These are phyloP conservation scores for Rhagologus leucostigma DNA, from an alignment of 2,113 vertebrate species.

Conservation along the genomic window DNA sequence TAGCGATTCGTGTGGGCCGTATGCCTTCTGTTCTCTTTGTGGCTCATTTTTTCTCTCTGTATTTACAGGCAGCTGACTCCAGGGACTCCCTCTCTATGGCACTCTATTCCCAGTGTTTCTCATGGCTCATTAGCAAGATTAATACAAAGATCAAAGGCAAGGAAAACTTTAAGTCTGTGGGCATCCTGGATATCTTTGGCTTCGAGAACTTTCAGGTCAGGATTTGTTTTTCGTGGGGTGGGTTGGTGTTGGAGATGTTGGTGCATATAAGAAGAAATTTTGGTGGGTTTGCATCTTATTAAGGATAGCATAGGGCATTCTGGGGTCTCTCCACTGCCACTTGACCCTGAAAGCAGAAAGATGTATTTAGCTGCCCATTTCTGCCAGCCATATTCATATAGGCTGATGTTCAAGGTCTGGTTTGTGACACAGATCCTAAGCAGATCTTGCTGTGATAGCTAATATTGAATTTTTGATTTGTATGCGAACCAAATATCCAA, in stretches of 20 bases:
- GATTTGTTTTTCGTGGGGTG: not conserved
- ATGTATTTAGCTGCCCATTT: not conserved
- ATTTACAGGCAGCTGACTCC: slow-evolving; percentile 84
- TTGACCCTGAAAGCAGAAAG: not conserved
- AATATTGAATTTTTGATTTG: not conserved
- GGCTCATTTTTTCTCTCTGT: not conserved
- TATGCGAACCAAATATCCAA: not conserved
- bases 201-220: slow-evolving; percentile 92
- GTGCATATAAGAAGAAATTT: not conserved
- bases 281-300: not conserved
- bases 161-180: slow-evolving; percentile 93
- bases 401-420: not conserved
- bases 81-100: slow-evolving; percentile 91
- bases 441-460: not conserved
- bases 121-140: slow-evolving; percentile 90
- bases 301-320: not conserved
- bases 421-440: not conserved
- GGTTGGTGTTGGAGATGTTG: not conserved
- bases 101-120: slow-evolving; percentile 90
- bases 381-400: not conserved
- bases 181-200: slow-evolving; percentile 93
- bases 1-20: not conserved
- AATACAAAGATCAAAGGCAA: slow-evolving; percentile 88
- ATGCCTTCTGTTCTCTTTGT: not conserved
- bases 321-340: not conserved